Evolutionary conservation across 2,113 vertebrate genomes (phyloP).

Genomic region (Panthera tigris): DNA sequence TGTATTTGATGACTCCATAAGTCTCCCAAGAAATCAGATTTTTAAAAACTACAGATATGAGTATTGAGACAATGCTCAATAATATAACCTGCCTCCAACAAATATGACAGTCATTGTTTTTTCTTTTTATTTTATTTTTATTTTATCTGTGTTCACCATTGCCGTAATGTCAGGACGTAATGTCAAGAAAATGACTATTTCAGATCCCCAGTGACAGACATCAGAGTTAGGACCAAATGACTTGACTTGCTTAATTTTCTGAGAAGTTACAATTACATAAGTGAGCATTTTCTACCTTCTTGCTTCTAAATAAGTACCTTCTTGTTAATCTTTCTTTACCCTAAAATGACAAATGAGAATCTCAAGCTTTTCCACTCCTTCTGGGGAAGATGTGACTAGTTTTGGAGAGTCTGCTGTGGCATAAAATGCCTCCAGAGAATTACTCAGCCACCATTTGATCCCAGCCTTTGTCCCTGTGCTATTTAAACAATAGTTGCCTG

Average conservation of each 20-base stretch:
- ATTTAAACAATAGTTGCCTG: conserved; percentile 39
- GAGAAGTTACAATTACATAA: conserved; percentile 53
- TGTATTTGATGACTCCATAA: background rate
- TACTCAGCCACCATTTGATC: conserved; percentile 24
- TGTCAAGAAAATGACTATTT: conserved; percentile 31
- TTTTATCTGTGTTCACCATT: background rate
- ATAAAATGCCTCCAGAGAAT: conserved; percentile 47
- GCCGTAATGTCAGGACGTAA: background rate
- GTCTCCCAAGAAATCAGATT: conserved; percentile 15
- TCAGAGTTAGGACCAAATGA: conserved; percentile 23
- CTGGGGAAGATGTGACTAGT: background rate
- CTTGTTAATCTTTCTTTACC: conserved; percentile 26
- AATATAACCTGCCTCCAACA: background rate
- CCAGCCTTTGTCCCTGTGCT: conserved; percentile 42
- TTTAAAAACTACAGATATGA: background rate
- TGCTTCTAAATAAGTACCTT: conserved; percentile 57
- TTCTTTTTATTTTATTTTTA: background rate
- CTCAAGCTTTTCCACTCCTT: conserved; percentile 41
- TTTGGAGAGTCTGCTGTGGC: background rate
- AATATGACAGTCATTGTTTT: background rate
- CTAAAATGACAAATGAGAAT: conserved; percentile 57
- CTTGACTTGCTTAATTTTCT: background rate
- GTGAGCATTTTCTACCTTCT: background rate
- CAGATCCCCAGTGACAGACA: background rate
- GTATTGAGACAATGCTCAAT: background rate